Base-by-base conservation (phyloP, 30 jellyfish, hydroid and myxozoan species). In the Aurelia sp. region DNA sequence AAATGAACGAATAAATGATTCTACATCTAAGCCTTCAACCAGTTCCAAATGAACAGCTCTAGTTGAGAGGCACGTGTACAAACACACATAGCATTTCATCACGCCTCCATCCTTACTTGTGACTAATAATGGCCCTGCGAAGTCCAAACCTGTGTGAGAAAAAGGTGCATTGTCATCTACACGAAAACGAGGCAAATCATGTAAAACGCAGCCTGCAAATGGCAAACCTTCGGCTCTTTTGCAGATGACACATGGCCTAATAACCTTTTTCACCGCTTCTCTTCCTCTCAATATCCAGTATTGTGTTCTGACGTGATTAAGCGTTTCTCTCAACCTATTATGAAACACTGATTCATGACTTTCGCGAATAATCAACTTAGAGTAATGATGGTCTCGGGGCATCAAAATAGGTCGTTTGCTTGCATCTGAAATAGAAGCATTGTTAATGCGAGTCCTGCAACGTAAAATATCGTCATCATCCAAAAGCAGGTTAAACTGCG, bases 261-360 rank as follows among this genome's bases (percentile, higher is more conserved):
- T 22, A 19, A 75, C 20, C 18, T 53, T 48, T 67, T 75, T 75
- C 13, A 75, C 86, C 51, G 23, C 31, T 55, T 75, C 78, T 5
- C 86, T 30, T 15, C 78, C 86, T 18, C 86, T 18, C 12, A 75
- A 50, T 27, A 75, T 53, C 86, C 86, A 75, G 53, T 27, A 27
- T 27, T 27, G 33, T 27, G 33, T 27, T 27, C 33, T 27, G 2
- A 27, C 33, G 33, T 27, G 21, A 37, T 27, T 58, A 20, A 75
- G 81, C 30, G 86, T 75, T 19, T 52, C 78, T 53, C 20, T n/a
- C 18, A 53, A n/a, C 50, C 86, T 84, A 53, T 50, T 50, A 21
- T 75, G 86, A 35, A 27, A 75, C 20, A 27, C 51, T 3, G 11
- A 5, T 17, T 75, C 78, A 19, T 75, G 86, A 71, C 57, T n/a